Percentiles rank a stretch among this genome's conserved stretches.
phyloP scores from a whole-genome alignment of 2,888 invertebrate genomes.

The Pachymerium ferrugineum region DNA sequence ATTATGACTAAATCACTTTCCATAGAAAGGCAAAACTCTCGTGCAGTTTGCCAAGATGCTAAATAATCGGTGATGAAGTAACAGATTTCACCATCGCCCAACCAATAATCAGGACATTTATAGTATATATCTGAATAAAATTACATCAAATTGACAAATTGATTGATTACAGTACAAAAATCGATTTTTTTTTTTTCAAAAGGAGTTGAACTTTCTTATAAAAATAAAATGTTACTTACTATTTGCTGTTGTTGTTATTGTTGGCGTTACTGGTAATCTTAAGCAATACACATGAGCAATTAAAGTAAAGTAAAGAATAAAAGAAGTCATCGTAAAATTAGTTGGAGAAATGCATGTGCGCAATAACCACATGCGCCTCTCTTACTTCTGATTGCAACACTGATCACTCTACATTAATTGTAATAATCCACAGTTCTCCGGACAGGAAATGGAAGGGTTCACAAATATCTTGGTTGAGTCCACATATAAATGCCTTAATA shows the following conservation, averaged over 20 bases:
- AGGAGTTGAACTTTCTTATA: no score
- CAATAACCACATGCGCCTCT: not conserved
- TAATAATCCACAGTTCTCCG: slow-evolving; percentile 14
- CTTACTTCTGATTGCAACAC: not conserved
- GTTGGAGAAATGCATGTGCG: not conserved
- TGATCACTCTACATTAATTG: slow-evolving; percentile 16
- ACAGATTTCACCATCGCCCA: not conserved
- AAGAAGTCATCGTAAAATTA: not conserved
- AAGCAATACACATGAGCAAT: not conserved
- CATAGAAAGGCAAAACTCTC: not conserved
- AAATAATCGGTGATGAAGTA: not conserved
- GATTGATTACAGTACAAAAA: no score
- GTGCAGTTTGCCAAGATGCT: not conserved
- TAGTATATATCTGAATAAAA: not conserved
- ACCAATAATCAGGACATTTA: not conserved
- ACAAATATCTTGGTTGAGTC: slow-evolving; percentile 5
- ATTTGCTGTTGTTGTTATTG: not conserved
- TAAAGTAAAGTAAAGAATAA: not conserved
- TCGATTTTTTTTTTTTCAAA: no score
- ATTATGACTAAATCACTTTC: not conserved
- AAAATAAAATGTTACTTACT: slow-evolving; percentile 3
- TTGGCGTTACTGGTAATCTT: not conserved
- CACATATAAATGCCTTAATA: not conserved
- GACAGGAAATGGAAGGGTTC: slow-evolving; percentile 13
- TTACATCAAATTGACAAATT: no score